These are phyloP conservation scores for Nephrotoma guestfalica DNA, from an alignment of 2,888 invertebrate genomes.

Conservation along the genomic window DNA sequence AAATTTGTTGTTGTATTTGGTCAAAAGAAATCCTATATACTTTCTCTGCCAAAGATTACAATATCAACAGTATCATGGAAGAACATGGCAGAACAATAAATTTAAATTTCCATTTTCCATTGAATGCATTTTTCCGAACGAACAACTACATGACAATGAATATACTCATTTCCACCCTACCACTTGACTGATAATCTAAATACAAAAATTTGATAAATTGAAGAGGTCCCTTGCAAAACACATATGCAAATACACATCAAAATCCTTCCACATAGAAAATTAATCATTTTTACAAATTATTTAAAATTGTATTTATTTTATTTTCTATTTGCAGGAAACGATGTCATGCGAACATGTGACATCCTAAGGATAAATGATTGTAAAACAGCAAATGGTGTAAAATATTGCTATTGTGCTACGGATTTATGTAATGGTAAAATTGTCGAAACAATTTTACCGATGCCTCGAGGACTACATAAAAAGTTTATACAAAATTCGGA, in stretches of 20 bases:
- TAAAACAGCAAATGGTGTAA: slow-evolving; percentile 14
- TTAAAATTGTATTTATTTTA: neutral
- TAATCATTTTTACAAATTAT: neutral
- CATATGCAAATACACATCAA: neutral
- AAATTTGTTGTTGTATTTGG: too few relatives aligned
- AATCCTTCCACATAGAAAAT: neutral
- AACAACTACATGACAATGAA: too few relatives aligned
- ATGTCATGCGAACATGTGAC: slow-evolving; percentile 13
- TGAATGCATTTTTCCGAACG: too few relatives aligned
- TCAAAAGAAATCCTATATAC: neutral
- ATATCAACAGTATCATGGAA: too few relatives aligned
- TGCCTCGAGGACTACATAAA: neutral
- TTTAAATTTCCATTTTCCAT: too few relatives aligned
- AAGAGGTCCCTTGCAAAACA: neutral
- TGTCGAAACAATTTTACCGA: neutral
- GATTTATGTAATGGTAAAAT: slow-evolving; percentile 13
- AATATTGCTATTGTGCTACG: slow-evolving; percentile 14
- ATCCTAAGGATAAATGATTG: slow-evolving; percentile 12
- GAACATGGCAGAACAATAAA: too few relatives aligned
- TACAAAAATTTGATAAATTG: neutral
- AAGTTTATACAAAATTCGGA: slow-evolving; percentile 5
- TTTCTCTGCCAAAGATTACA: neutral
- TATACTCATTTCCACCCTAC: too few relatives aligned
- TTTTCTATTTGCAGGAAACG: slow-evolving; percentile 9
- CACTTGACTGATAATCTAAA: neutral